Percentiles rank a stretch among this genome's conserved stretches.
Evolutionary conservation across 2,113 vertebrate genomes (phyloP).

Genomic region (Herpailurus yagouaroundi): DNA sequence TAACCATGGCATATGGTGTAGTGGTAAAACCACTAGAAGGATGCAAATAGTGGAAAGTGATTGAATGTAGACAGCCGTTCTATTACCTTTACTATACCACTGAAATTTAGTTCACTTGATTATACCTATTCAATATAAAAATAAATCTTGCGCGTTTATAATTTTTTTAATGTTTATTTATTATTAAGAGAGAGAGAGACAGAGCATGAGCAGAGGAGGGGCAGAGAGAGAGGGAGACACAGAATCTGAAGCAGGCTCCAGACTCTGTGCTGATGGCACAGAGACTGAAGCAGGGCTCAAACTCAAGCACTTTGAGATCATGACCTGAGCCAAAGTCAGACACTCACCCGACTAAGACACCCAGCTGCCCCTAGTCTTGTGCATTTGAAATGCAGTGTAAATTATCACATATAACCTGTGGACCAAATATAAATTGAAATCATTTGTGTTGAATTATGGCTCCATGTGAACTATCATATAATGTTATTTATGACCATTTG

Average conservation of each 20-base stretch:
- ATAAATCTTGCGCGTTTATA: neutral
- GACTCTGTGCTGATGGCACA: no score
- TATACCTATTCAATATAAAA: conserved; percentile 23
- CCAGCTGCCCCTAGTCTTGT: neutral
- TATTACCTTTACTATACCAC: neutral
- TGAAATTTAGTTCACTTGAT: conserved; percentile 57
- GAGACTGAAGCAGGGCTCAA: no score
- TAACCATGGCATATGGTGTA: no score
- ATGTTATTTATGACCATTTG: neutral
- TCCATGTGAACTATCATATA: neutral
- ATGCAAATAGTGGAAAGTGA: neutral
- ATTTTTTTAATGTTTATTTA: no score
- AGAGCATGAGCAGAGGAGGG: no score
- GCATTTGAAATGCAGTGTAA: conserved; percentile 2
- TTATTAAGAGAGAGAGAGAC: no score
- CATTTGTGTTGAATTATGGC: conserved; percentile 24
- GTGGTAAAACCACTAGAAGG: neutral
- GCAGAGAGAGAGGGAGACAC: no score
- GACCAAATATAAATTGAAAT: neutral
- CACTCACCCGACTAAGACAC: no score
- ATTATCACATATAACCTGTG: neutral
- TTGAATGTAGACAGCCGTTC: neutral
- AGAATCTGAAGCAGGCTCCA: no score
- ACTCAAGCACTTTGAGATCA: no score
- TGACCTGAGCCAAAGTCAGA: no score